phyloP scores from a whole-genome alignment of 1,140 invertebrate species.

The Pinna nobilis region DNA sequence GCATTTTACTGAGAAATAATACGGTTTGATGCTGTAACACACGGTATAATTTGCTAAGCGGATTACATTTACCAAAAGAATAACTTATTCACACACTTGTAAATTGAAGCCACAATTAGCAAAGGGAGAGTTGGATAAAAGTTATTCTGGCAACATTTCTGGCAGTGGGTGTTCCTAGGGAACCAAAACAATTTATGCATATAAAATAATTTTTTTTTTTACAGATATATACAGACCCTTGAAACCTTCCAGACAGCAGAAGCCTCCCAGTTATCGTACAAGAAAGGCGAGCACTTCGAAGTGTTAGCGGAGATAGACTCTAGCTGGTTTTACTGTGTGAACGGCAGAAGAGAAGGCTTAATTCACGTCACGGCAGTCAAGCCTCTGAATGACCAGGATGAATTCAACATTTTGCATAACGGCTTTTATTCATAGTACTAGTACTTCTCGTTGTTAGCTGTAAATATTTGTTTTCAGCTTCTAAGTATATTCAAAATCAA shows the following conservation, averaged over 20 bases:
- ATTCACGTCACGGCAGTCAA: slow-evolving; percentile 41
- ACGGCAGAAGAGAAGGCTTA: slow-evolving; percentile 50
- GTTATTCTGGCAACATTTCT: too few species aligned
- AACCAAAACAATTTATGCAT: too few species aligned
- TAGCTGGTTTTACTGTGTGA: slow-evolving; percentile 54
- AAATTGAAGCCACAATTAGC: too few species aligned
- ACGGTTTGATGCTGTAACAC: too few species aligned
- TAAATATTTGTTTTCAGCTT: too few species aligned
- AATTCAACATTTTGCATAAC: slow-evolving; percentile 46
- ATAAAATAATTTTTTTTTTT: slow-evolving; percentile 13
- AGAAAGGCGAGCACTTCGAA: slow-evolving; percentile 51
- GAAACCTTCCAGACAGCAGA: slow-evolving; percentile 30
- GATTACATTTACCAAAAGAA: too few species aligned
- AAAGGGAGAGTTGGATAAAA: too few species aligned
- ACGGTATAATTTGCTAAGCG: too few species aligned
- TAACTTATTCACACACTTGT: too few species aligned
- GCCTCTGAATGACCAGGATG: slow-evolving; percentile 44
- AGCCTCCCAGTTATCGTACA: slow-evolving; percentile 44
- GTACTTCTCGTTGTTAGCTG: neutral
- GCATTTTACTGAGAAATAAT: too few species aligned
- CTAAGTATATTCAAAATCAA: too few species aligned
- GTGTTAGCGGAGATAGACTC: slow-evolving; percentile 57
- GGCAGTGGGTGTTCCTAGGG: too few species aligned
- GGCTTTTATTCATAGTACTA: slow-evolving; percentile 47
- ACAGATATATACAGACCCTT: slow-evolving; percentile 48